These are phyloP conservation scores for Hyles lineata DNA, from an alignment of 2,888 invertebrate species.

Conservation along the genomic window DNA sequence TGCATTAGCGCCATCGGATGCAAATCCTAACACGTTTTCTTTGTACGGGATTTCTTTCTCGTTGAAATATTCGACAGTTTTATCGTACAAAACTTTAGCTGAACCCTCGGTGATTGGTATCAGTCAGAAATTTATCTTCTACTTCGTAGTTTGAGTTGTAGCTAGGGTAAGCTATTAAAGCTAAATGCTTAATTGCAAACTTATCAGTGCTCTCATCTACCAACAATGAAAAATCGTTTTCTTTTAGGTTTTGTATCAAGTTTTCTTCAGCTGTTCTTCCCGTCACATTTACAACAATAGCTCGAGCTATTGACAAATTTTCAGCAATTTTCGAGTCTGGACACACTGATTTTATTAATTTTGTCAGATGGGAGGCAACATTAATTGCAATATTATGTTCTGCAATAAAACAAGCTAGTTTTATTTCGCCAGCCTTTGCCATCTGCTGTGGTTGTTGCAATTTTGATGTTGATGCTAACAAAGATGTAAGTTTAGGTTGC, in stretches of 20 bases:
- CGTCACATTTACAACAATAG: too few relatives aligned
- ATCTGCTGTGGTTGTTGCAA: constrained; percentile 35
- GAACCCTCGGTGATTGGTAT: constrained; percentile 43
- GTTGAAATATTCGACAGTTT: constrained; percentile 39
- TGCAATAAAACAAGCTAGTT: constrained; percentile 42
- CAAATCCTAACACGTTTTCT: constrained; percentile 40
- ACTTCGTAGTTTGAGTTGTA: constrained; percentile 36
- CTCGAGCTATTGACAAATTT: constrained; percentile 32
- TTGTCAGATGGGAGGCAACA: constrained; percentile 40
- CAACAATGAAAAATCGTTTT: constrained; percentile 40
- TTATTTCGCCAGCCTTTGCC: constrained; percentile 40
- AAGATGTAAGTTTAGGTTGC: constrained; percentile 33
- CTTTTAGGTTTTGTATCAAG: constrained; percentile 36
- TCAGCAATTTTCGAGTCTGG: constrained; percentile 42
- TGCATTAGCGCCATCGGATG: constrained; percentile 41
- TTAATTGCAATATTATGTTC: constrained; percentile 43
- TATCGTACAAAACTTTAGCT: constrained; percentile 40
- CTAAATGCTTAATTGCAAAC: constrained; percentile 43
- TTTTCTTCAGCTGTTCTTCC: too few relatives aligned
- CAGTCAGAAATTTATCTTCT: constrained; percentile 46
- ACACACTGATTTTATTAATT: constrained; percentile 37
- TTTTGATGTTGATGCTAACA: constrained; percentile 35
- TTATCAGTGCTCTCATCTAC: constrained; percentile 44
- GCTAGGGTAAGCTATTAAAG: constrained; percentile 5
- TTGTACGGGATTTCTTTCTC: constrained; percentile 41